Evolutionary conservation across 2,113 vertebrate genomes (phyloP).

Genomic region (Acrocephalus arundinaceus): DNA sequence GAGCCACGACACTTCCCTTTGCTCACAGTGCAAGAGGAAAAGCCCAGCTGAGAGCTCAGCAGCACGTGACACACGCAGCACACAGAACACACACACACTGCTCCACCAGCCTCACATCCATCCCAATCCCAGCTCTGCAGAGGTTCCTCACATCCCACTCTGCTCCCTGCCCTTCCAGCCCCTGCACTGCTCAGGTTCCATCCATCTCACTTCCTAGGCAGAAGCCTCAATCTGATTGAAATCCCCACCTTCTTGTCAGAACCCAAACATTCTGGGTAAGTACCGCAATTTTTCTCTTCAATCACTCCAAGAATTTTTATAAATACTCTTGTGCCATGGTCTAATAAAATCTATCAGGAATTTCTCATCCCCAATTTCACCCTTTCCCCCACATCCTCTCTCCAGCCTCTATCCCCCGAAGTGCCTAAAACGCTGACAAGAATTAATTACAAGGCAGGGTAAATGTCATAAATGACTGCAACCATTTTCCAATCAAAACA

Average conservation of each 20-base stretch:
- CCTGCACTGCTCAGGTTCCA: neutral
- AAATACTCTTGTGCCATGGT: neutral
- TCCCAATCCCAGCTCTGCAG: too few relatives aligned
- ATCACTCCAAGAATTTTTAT: neutral
- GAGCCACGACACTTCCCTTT: neutral
- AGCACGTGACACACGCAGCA: neutral
- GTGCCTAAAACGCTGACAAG: neutral
- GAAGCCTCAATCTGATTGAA: neutral
- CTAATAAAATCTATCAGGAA: neutral
- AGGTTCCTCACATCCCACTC: neutral
- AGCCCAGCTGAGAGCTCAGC: neutral
- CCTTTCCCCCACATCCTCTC: neutral
- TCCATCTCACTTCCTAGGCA: fast-evolving
- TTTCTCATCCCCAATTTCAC: neutral
- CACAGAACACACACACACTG: neutral
- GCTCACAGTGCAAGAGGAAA: neutral
- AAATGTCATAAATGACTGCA: neutral
- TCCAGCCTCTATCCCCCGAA: neutral
- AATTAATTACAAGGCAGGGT: neutral
- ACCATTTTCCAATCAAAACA: neutral
- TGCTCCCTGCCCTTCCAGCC: neutral
- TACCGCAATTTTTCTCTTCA: neutral
- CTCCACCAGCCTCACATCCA: neutral
- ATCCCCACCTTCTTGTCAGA: neutral
- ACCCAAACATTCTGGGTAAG: neutral